A percentile compares a stretch with the other conserved stretches of the same genome.
These are phyloP conservation scores for Malurus cyaneus DNA, from an alignment of 2,113 vertebrate genomes.

Conservation along the genomic window DNA sequence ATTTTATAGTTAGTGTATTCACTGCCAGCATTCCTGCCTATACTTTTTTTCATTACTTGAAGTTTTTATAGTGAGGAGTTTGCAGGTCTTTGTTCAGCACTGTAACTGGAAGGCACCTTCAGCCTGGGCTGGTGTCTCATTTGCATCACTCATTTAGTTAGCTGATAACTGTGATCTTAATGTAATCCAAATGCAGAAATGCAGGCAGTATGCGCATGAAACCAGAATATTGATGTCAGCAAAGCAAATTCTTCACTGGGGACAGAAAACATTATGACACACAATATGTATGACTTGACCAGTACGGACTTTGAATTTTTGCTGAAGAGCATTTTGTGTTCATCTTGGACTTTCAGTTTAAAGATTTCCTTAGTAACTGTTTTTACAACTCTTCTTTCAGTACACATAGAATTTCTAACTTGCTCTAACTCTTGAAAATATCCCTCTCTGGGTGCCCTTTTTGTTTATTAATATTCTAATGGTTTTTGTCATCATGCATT, in stretches of 20 bases:
- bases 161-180: background rate
- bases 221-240: background rate
- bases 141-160: background rate
- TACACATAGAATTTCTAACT: background rate
- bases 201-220: background rate
- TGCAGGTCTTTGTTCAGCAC: background rate
- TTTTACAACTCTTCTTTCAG: background rate
- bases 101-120: background rate
- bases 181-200: background rate
- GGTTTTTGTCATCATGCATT: background rate
- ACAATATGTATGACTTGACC: background rate
- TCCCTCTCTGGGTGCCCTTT: background rate
- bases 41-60: background rate
- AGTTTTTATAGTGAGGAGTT: background rate
- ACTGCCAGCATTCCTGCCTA: background rate
- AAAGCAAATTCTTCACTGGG: background rate
- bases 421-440: background rate
- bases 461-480: background rate
- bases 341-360: background rate
- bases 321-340: background rate
- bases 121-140: background rate
- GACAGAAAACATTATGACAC: background rate
- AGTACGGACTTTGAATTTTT: background rate
- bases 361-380: background rate
- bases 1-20: background rate